phyloP scores from a whole-genome alignment of 2,113 vertebrate species.

The Tachysurus vachellii region DNA sequence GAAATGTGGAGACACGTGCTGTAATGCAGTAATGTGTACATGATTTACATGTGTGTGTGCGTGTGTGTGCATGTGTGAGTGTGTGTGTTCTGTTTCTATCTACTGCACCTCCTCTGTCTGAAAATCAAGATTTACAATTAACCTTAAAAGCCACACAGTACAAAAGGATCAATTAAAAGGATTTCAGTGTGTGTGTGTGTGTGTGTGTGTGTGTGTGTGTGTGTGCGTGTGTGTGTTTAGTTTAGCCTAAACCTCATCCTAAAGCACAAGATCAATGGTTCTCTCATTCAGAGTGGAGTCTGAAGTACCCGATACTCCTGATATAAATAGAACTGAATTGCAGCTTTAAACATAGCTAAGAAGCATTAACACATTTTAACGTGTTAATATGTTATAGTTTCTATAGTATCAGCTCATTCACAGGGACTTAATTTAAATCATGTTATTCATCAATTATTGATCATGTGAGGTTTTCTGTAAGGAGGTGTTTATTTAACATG shows the following conservation, averaged over 20 bases:
- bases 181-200: too few species aligned
- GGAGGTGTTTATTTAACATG: not conserved
- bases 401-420: not conserved
- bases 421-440: not conserved
- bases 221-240: not conserved
- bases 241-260: not conserved
- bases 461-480: not conserved
- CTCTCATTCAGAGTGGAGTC: not conserved
- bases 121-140: not conserved
- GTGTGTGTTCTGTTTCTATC: not conserved
- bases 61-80: slow-evolving; percentile 6
- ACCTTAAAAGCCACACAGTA: not conserved
- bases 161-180: not conserved
- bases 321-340: not conserved
- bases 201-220: too few species aligned
- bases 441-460: too few species aligned
- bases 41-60: not conserved
- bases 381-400: too few species aligned
- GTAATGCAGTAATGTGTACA: not conserved
- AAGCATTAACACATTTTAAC: too few species aligned
- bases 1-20: not conserved
- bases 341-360: too few species aligned
- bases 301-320: not conserved
- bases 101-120: not conserved
- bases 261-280: not conserved